Evolutionary conservation across 2,113 vertebrate species (phyloP).

Genomic region (Oreocharis arfaki): DNA sequence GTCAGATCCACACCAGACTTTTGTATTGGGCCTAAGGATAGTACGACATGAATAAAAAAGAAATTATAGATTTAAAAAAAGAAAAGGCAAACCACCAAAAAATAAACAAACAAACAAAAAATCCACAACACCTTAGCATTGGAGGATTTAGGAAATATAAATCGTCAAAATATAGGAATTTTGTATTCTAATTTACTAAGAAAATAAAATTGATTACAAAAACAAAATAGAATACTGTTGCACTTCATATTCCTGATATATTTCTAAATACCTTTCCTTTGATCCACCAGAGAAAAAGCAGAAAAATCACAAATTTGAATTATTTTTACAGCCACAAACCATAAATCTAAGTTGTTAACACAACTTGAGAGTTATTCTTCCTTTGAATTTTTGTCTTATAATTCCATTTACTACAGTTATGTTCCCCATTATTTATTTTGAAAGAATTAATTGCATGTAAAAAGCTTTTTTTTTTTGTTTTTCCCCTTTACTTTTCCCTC

Average conservation of each 20-base stretch:
- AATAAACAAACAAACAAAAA: background rate
- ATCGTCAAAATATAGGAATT: background rate
- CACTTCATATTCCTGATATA: background rate
- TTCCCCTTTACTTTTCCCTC: background rate
- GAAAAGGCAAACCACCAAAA: background rate
- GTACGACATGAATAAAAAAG: background rate
- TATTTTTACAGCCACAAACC: background rate
- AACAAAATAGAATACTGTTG: background rate
- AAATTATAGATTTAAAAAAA: accelerated
- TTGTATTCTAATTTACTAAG: background rate
- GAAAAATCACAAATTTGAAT: background rate
- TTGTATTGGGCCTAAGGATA: background rate
- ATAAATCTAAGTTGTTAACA: background rate
- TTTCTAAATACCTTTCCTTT: background rate
- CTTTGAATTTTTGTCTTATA: background rate
- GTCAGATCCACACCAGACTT: background rate
- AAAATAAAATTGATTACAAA: background rate
- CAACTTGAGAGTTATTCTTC: background rate
- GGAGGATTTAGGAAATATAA: background rate
- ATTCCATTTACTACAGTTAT: background rate
- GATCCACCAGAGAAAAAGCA: background rate
- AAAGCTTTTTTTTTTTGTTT: background rate
- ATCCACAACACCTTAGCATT: accelerated
- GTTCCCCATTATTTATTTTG: background rate
- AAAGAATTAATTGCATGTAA: background rate